phyloP scores from a whole-genome alignment of 1,140 invertebrate species.

The Anoplophora glabripennis region DNA sequence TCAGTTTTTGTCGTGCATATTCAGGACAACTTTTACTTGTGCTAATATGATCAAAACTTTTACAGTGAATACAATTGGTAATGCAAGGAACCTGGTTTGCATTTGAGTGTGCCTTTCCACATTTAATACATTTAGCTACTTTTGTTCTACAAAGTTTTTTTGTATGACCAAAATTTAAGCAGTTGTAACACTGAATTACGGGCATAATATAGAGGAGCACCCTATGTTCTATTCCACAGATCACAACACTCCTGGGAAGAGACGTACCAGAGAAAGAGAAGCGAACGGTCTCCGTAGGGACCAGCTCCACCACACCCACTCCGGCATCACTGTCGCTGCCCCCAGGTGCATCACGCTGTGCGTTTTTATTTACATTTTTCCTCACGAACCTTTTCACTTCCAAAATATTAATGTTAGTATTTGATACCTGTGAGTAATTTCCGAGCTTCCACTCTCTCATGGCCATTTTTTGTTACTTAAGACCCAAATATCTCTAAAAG shows the following conservation, averaged over 20 bases:
- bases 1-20: constrained; percentile 14
- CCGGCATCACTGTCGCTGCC: too few species aligned
- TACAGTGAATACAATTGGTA: neutral
- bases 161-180: constrained; percentile 8
- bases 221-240: neutral
- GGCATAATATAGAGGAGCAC: neutral
- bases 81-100: neutral
- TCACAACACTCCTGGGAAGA: neutral
- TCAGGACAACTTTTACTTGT: neutral
- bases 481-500: neutral
- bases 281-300: constrained; percentile 3
- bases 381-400: neutral
- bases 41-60: neutral
- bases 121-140: constrained; percentile 7
- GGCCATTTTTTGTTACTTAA: neutral
- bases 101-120: neutral
- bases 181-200: constrained; percentile 11
- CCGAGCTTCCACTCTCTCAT: neutral
- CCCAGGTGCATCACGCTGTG: too few species aligned
- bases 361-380: neutral
- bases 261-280: neutral
- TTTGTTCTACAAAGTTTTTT: constrained; percentile 4
- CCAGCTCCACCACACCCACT: neutral
- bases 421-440: neutral
- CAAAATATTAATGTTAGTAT: neutral